These are phyloP conservation scores for Loxodonta africana DNA, from an alignment of 2,113 vertebrate species.

Conservation along the genomic window DNA sequence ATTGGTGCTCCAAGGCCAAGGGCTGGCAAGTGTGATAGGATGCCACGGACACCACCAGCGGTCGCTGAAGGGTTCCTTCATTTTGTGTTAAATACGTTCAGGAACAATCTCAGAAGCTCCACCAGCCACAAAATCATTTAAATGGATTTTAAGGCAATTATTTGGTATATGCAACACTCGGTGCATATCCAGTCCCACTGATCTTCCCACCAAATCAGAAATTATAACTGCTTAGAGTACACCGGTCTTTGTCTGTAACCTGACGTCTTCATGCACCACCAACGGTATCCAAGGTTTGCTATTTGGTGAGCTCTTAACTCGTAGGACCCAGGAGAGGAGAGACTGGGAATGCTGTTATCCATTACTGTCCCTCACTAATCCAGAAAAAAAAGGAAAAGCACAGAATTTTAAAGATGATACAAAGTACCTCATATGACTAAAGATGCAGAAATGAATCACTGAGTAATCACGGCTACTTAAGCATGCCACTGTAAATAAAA, in stretches of 20 bases:
- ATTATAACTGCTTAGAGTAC: background rate
- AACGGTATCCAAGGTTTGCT: fast-evolving
- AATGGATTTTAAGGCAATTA: background rate
- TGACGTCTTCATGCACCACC: background rate
- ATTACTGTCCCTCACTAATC: background rate
- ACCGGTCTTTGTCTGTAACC: background rate
- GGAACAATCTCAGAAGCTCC: background rate
- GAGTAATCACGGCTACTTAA: background rate
- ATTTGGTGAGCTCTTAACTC: background rate
- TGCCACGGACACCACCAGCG: background rate
- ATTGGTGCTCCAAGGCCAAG: background rate
- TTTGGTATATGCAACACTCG: background rate
- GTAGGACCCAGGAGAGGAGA: fast-evolving
- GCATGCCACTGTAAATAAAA: background rate
- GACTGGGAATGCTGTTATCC: too few species aligned
- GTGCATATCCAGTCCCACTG: background rate
- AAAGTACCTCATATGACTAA: background rate
- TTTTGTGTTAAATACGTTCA: background rate
- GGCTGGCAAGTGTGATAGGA: background rate
- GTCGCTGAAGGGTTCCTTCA: background rate
- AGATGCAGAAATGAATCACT: background rate
- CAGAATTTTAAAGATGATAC: background rate
- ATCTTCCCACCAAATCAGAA: background rate
- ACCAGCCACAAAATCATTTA: background rate
- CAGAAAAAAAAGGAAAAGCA: background rate